Conservation (phyloP, 2,888 invertebrate genomes). For the Antitype chi region DNA sequence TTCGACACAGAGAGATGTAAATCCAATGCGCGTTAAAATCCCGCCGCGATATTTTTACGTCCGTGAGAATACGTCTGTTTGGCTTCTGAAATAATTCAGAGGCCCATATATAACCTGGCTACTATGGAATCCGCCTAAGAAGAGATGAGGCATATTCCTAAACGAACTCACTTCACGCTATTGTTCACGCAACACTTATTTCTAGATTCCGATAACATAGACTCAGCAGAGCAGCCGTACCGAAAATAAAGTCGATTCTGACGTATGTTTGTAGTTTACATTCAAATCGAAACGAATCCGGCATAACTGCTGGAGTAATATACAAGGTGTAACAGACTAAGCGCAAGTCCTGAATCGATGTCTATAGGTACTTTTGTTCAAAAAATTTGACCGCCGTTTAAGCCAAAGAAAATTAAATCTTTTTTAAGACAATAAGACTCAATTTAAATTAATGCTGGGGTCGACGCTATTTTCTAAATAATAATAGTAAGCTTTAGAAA, state of each 20-base stretch:
- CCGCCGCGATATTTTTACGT: no score
- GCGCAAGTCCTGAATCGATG: no score
- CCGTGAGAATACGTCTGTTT: not conserved
- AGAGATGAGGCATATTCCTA: not conserved
- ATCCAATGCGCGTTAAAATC: no score
- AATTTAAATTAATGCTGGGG: no score
- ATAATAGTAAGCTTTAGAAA: not conserved
- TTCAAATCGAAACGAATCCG: conserved; percentile 17
- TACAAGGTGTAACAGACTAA: no score
- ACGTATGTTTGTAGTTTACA: conserved; percentile 40
- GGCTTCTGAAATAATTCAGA: not conserved
- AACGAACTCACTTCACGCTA: not conserved
- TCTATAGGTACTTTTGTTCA: no score
- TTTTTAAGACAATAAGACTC: not conserved
- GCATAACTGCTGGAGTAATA: not conserved
- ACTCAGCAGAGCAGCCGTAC: conserved; percentile 22
- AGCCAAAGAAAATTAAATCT: no score
- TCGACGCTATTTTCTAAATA: not conserved
- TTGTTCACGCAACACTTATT: conserved; percentile 41
- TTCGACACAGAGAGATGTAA: no score
- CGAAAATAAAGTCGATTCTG: conserved; percentile 50
- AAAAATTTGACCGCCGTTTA: no score
- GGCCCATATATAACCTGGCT: not conserved
- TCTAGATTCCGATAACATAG: conserved; percentile 43
- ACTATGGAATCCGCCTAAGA: not conserved